Evolutionary conservation across 2,797 vertebrate genomes (phyloP), one percentile per base, ranked within the genome.

Genomic region (Triplophysa bombifrons): DNA sequence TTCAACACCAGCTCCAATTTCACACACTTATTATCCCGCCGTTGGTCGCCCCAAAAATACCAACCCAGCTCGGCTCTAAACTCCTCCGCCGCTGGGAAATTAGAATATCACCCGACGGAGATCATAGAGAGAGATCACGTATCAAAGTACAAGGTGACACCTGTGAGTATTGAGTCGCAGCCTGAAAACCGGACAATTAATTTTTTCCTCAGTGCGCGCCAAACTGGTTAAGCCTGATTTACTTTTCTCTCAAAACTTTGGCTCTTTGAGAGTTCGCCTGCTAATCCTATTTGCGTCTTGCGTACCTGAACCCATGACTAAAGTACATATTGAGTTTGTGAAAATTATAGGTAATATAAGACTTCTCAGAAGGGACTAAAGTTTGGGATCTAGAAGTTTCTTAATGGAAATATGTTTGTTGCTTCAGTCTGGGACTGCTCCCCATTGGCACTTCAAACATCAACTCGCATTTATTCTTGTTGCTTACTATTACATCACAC

Each of bases 401-500:
- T 10, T 78, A 30, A 71, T 69, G 19, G 17, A 68, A 56, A 25
- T 20, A 17, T 14, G 4, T 63, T 38, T 1, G 41, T 72, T 68
- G 20, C 30, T 53, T 72, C 14, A 68, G 38, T 30, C 60, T 25
- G 34, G 20, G 51, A 46, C 12, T 68, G 58, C n/a, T 80, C 44
- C 65, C 55, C 50, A 10, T 53, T 73, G 55, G 48, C 63, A 48
- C 38, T 66, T 63, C 27, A 77, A 60, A 58, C 58, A 53, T 22
- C 71, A 30, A 38, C 34, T 38, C 5, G 71, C 10, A 41, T 10
- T 41, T 41, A 51, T 22, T 30, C 27, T 25, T 78, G 51, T 85
- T 85, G 65, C 82, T 79, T 56, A 41, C 22, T n/a, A 63, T 83
- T 85, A 75, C 84, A 82, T 83, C 84, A 85, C 58, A 61, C 16